These are phyloP conservation scores for Melanostoma mellinum DNA, from an alignment of 2,888 invertebrate species.

Conservation along the genomic window DNA sequence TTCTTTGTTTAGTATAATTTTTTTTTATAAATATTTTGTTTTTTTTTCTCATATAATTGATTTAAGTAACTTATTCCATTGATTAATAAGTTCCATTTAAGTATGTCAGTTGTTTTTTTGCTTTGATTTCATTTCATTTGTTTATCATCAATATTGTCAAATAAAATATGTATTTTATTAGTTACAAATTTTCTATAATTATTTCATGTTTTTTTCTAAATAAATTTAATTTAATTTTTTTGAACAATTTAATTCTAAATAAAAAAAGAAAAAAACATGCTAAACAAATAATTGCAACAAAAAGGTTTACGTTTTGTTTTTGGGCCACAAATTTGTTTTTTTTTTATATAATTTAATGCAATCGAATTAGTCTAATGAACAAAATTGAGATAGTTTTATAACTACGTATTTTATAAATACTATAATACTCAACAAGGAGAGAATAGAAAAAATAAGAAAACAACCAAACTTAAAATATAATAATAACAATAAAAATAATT, in stretches of 20 bases:
- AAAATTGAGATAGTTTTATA: conserved; percentile 38
- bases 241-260: conserved; percentile 55
- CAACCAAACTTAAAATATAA: conserved; percentile 27
- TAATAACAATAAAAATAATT: conserved; percentile 55
- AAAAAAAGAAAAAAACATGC: conserved; percentile 42
- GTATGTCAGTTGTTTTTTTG: conserved; percentile 61
- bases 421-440: conserved; percentile 51
- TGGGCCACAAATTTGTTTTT: conserved; percentile 55
- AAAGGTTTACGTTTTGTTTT: conserved; percentile 28
- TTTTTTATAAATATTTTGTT: conserved; percentile 13
- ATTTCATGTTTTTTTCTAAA: conserved; percentile 47
- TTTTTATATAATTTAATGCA: conserved; percentile 14
- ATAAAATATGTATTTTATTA: conserved; percentile 60
- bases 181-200: conserved; percentile 64
- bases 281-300: conserved; percentile 46
- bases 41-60: conserved; percentile 56
- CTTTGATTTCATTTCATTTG: conserved; percentile 28
- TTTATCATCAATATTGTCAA: conserved; percentile 67
- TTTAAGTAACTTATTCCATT: conserved; percentile 69
- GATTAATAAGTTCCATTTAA: conserved; percentile 68
- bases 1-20: conserved; percentile 61
- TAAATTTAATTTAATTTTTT: conserved; percentile 64
- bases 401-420: conserved; percentile 68
- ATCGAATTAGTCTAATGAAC: conserved; percentile 54
- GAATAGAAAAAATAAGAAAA: conserved; percentile 4